Conservation (phyloP, 2,888 invertebrate genomes). For the Nebria brevicollis region DNA sequence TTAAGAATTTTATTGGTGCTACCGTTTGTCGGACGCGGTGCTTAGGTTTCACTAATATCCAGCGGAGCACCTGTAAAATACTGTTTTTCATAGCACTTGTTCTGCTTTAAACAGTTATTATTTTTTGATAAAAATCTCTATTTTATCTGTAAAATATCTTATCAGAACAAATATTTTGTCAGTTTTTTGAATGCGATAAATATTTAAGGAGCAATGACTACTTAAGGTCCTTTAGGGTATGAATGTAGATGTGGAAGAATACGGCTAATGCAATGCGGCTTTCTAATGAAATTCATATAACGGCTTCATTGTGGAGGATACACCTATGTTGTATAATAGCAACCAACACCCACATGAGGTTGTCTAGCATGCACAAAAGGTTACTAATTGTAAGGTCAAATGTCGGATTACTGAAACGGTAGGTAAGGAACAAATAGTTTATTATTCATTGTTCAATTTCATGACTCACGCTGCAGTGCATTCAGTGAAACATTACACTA, state of each 20-base stretch:
- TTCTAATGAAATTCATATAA: conserved; percentile 9
- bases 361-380: conserved; percentile 32
- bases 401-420: conserved; percentile 42
- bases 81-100: no score
- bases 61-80: no score
- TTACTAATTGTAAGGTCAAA: conserved; percentile 44
- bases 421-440: conserved; percentile 38
- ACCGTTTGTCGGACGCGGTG: conserved; percentile 22
- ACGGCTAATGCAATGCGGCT: conserved; percentile 3
- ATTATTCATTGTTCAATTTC: conserved; percentile 39
- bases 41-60: not conserved
- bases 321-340: not conserved
- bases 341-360: conserved; percentile 25
- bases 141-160: no score
- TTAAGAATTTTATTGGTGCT: conserved; percentile 35
- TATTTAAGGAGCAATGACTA: no score
- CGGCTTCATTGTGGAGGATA: conserved; percentile 7
- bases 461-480: conserved; percentile 16
- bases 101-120: no score
- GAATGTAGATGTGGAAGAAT: not conserved
- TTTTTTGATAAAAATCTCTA: no score
- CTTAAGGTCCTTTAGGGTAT: no score
- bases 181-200: no score
- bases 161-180: no score
- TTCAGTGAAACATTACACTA: no score